These are phyloP conservation scores for Eustalomyia histrio DNA, from an alignment of 2,888 invertebrate species.

Conservation along the genomic window DNA sequence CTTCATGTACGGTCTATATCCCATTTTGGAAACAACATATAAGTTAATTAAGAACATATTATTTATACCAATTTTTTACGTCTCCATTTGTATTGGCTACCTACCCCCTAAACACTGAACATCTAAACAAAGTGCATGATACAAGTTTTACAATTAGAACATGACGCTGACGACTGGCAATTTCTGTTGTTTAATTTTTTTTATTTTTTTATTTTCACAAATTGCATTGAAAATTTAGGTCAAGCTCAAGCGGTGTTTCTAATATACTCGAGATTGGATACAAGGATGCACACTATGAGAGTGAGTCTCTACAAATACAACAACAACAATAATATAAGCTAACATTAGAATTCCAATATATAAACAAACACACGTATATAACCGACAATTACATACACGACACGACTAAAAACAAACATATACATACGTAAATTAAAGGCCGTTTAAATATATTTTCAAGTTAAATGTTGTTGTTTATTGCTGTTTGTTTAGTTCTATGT, in stretches of 20 bases:
- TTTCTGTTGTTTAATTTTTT: conserved; percentile 47
- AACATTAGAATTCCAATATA: conserved; percentile 64
- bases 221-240: conserved; percentile 73
- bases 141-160: conserved; percentile 65
- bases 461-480: background rate
- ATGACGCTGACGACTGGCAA: conserved; percentile 58
- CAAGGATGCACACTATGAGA: conserved; percentile 72
- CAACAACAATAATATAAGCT: conserved; percentile 7
- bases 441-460: background rate
- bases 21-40: too few relatives aligned
- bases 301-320: conserved; percentile 44
- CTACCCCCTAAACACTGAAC: background rate
- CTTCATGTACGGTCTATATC: too few relatives aligned
- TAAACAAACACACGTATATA: background rate
- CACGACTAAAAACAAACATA: background rate
- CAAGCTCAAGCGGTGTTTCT: conserved; percentile 75
- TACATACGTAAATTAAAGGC: background rate
- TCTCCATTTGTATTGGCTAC: conserved; percentile 14
- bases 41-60: background rate
- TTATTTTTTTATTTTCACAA: conserved; percentile 50
- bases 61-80: background rate
- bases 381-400: background rate
- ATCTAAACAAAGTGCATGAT: conserved; percentile 4
- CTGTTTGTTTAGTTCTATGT: background rate
- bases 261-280: conserved; percentile 77